Evolutionary conservation across 2,888 invertebrate species (phyloP).

Genomic region (Reticulitermes lucifugus): DNA sequence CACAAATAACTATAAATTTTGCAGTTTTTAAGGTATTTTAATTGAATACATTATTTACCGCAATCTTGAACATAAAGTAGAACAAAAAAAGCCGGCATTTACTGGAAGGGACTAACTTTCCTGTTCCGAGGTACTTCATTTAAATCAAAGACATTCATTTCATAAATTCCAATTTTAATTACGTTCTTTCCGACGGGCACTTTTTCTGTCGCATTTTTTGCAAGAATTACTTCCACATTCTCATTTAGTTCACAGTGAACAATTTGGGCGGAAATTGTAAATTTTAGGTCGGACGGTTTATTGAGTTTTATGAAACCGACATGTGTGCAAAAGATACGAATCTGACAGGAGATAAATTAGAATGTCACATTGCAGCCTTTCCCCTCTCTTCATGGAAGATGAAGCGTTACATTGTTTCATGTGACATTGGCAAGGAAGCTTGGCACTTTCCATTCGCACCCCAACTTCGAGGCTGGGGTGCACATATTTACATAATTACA

Average conservation of each 20-base stretch:
- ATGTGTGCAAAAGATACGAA: background rate
- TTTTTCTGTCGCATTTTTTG: background rate
- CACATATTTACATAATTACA: background rate
- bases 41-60: too few species aligned
- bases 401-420: background rate
- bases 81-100: too few species aligned
- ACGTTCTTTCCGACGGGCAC: background rate
- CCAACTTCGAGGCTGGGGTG: background rate
- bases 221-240: background rate
- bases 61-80: too few species aligned
- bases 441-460: background rate
- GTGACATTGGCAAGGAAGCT: background rate
- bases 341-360: background rate
- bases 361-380: background rate
- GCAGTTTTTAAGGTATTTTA: too few species aligned
- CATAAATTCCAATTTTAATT: background rate
- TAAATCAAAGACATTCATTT: background rate
- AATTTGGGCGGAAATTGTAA: constrained; percentile 16
- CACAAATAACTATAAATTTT: too few species aligned
- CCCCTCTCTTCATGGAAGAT: background rate
- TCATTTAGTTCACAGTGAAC: background rate
- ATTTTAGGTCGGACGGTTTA: background rate
- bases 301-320: background rate
- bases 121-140: background rate
- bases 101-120: too few species aligned